phyloP scores from a whole-genome alignment of 2,113 vertebrate species.

The Archilochus colubris region DNA sequence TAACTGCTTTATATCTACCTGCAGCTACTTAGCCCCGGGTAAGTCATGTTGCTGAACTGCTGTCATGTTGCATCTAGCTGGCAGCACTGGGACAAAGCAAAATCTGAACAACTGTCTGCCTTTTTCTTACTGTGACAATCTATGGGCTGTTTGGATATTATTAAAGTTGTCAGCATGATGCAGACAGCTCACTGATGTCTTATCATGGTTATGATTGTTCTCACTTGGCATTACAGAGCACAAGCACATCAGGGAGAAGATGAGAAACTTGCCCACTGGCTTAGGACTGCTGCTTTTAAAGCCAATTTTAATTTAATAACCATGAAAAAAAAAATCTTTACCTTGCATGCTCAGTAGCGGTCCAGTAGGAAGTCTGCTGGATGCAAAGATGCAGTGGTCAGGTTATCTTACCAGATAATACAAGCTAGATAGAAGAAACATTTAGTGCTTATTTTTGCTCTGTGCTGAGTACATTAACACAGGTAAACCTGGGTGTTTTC shows the following conservation, averaged over 20 bases:
- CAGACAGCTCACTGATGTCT: slow-evolving; percentile 2
- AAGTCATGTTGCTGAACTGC: not conserved
- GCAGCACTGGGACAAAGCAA: not conserved
- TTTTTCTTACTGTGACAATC: slow-evolving; percentile 21
- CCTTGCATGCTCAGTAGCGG: not conserved
- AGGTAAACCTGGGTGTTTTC: not conserved
- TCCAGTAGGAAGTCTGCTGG: not conserved
- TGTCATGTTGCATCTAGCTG: slow-evolving; percentile 6
- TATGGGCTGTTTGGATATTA: slow-evolving; percentile 16
- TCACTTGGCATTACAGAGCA: not conserved
- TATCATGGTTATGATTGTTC: not conserved
- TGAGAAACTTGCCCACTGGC: not conserved
- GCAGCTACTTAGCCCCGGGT: not conserved
- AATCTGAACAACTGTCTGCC: slow-evolving; percentile 5
- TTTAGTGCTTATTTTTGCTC: not conserved
- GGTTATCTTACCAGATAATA: not conserved
- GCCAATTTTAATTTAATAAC: not conserved
- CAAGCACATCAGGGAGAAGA: not conserved
- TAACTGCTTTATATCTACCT: not conserved
- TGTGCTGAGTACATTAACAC: not conserved
- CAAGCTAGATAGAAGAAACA: not conserved
- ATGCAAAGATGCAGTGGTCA: not conserved
- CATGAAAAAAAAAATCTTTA: not conserved
- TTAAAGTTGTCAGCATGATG: slow-evolving; percentile 45
- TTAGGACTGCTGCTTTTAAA: not conserved